A percentile compares a stretch with the other conserved stretches of the same genome.
Conservation (phyloP, 2,797 vertebrate species). For the Thamnophis elegans region DNA sequence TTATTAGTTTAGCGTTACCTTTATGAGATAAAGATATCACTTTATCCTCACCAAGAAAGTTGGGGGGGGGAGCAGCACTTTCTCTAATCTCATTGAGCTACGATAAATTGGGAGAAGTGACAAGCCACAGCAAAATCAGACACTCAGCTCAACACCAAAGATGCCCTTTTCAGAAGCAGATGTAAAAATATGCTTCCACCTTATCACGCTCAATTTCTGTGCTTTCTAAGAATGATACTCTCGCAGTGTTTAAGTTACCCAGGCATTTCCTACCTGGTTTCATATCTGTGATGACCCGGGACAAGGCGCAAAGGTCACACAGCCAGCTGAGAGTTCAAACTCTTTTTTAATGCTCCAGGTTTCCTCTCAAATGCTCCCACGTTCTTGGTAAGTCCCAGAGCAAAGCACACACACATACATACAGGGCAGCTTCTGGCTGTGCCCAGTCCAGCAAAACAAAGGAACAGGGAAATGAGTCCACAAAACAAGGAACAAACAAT, state of each 20-base stretch:
- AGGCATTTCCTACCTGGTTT: neutral
- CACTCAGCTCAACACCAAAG: neutral
- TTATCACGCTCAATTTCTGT: neutral
- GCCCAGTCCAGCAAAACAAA: no score
- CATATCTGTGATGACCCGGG: neutral
- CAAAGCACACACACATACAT: no score
- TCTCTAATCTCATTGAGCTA: neutral
- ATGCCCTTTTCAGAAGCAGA: neutral
- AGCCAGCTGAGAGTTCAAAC: no score
- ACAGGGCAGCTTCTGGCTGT: no score
- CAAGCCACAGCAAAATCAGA: neutral
- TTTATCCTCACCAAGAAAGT: slow-evolving; percentile 38
- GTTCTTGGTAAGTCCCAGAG: no score
- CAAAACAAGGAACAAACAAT: no score
- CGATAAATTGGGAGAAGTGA: neutral
- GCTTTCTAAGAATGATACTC: neutral
- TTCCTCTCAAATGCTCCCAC: no score
- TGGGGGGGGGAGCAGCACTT: slow-evolving; percentile 5
- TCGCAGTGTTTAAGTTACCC: neutral
- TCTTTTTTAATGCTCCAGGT: no score
- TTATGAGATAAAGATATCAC: neutral
- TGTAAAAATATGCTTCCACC: neutral
- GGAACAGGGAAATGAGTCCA: no score
- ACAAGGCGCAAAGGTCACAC: no score
- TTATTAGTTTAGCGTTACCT: slow-evolving; percentile 53